A percentile compares a stretch with the other conserved stretches of the same genome.
phyloP scores from a whole-genome alignment of 1,140 invertebrate genomes.

The Microplitis demolitor region DNA sequence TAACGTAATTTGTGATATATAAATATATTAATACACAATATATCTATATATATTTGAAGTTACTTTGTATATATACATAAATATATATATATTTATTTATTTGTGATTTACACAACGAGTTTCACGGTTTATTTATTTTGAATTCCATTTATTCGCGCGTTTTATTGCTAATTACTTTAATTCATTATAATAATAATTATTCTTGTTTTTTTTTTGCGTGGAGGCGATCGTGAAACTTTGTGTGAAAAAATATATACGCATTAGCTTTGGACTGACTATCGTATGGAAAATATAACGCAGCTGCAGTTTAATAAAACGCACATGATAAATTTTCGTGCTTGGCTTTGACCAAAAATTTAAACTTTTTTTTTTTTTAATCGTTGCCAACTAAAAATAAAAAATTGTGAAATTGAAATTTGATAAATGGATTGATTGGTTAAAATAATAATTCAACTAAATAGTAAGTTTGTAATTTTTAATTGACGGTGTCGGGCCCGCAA shows the following conservation, averaged over 20 bases:
- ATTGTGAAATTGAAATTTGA: too few relatives aligned
- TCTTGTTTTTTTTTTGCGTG: neutral
- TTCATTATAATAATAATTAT: neutral
- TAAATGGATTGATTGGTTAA: neutral
- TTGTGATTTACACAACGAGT: conserved; percentile 19
- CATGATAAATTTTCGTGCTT: neutral
- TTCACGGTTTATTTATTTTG: neutral
- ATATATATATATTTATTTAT: conserved; percentile 47
- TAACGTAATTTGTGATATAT: conserved; percentile 45
- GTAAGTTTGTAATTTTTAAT: neutral
- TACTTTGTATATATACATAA: conserved; percentile 46
- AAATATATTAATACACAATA: conserved; percentile 39
- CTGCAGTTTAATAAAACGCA: neutral
- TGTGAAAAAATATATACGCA: neutral
- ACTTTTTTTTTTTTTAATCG: neutral
- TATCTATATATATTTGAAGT: conserved; percentile 44
- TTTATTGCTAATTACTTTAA: neutral
- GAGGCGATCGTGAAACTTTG: neutral
- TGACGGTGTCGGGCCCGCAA: conserved; percentile 7
- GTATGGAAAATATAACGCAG: neutral
- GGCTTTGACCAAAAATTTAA: too few relatives aligned
- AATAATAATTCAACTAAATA: neutral
- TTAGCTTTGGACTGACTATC: neutral
- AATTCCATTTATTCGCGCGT: neutral
- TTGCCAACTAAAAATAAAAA: neutral